These are phyloP conservation scores for Heliconius himera DNA, from an alignment of 1,140 invertebrate species.

Conservation along the genomic window DNA sequence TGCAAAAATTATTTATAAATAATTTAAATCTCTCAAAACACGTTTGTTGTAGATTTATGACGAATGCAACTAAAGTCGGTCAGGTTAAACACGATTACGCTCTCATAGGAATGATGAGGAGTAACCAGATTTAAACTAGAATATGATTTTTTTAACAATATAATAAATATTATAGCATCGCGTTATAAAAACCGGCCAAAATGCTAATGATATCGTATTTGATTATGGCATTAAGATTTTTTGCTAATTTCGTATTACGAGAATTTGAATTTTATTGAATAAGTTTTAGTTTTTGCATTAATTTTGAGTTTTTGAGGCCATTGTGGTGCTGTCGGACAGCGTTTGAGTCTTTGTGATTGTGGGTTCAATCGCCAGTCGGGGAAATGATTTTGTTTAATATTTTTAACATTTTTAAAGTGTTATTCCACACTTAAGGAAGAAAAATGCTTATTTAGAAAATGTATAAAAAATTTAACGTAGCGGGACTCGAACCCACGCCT, in stretches of 20 bases:
- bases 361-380: too few species aligned
- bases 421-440: too few species aligned
- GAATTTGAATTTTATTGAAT: neutral
- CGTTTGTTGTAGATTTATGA: slow-evolving; percentile 35
- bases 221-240: neutral
- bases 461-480: too few species aligned
- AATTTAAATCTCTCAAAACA: slow-evolving; percentile 39
- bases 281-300: neutral
- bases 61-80: slow-evolving; percentile 40
- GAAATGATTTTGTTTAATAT: too few species aligned
- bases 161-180: slow-evolving; percentile 34
- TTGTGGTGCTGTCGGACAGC: too few species aligned
- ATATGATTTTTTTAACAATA: slow-evolving; percentile 38
- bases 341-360: too few species aligned
- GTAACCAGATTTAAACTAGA: slow-evolving; percentile 46
- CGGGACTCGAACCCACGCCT: too few species aligned
- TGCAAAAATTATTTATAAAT: slow-evolving; percentile 33
- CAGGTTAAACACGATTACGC: slow-evolving; percentile 52
- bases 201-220: slow-evolving; percentile 28
- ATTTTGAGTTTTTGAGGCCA: too few species aligned
- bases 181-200: slow-evolving; percentile 45
- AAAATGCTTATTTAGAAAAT: too few species aligned
- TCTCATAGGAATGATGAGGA: slow-evolving; percentile 52
- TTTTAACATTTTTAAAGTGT: too few species aligned
- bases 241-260: neutral